Evolutionary conservation across 1,140 invertebrate species (phyloP), one percentile per base, ranked within the genome.

Genomic region (Oncopeltus fasciatus): DNA sequence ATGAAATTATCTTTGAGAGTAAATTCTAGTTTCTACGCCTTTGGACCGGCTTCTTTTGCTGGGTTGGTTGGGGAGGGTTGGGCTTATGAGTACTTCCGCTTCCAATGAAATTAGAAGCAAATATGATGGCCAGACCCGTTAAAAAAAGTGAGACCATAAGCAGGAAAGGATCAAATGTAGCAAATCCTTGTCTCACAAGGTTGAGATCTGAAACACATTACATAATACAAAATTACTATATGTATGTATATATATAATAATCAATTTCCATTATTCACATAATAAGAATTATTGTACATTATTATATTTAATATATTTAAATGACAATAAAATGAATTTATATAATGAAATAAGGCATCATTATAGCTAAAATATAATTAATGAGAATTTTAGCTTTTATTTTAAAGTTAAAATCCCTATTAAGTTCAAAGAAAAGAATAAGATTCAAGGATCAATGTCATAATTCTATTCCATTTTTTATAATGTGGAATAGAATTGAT

Each of bases 101-200:
- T 21, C 49, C 49, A 27, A 53, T 53, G 26, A 24, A 53, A 2
- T 12, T 24, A 2, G 49, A 27, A 14, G 49, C 49, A 20, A 53
- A 53, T 21, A 57, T 57, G 18, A 57, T 57, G 14, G 63, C 57
- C 20, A 64, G 24, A 18, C 63, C 63, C 24, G 46, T 59, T 14
- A 59, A 21, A n/a, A 64, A 53, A 18, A 64, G 43, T n/a, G 63
- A 64, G 11, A 64, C 24, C 24, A 64, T 56, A 20, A 64, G 58
- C 4, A 60, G 38, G 28, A 33, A 27, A 18, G 63, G 63, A 9
- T 64, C 63, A 33, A 64, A 29, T 28, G 20, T 24, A 2, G 26
- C 26, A 51, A 59, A 64, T 27, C 31, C 43, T 29, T 38, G 26
- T 43, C 63, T 46, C 14, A 64, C 24, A 5, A 51, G 47, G 24